Evolutionary conservation across 1,140 invertebrate genomes (phyloP).

Genomic region (Zaprionus ornatus): DNA sequence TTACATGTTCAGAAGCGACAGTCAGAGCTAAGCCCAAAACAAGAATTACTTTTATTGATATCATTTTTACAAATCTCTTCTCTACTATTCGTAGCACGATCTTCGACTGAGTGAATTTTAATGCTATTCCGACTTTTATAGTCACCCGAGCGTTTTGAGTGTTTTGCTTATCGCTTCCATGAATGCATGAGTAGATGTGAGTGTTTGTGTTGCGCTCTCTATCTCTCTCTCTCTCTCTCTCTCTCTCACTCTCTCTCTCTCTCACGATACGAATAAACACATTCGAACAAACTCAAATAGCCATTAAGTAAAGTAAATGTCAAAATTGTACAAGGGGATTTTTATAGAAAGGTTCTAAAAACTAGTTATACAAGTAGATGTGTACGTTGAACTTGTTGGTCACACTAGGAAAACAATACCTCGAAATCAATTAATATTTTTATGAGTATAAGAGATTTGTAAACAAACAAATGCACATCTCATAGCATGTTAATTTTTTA

Average conservation of each 20-base stretch:
- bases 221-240: too few relatives aligned
- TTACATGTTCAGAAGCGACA: neutral
- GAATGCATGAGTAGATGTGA: neutral
- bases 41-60: constrained; percentile 31
- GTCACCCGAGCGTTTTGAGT: neutral
- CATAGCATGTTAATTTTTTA: neutral
- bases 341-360: neutral
- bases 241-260: too few relatives aligned
- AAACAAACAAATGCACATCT: neutral
- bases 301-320: neutral
- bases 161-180: neutral
- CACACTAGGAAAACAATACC: neutral
- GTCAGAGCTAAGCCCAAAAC: constrained; percentile 22
- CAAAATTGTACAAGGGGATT: neutral
- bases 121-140: constrained; percentile 28
- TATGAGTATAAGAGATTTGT: neutral
- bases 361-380: too few relatives aligned
- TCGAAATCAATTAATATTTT: neutral
- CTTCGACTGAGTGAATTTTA: constrained; percentile 12
- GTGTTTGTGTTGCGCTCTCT: neutral
- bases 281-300: neutral
- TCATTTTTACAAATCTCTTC: constrained; percentile 18
- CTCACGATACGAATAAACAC: neutral
- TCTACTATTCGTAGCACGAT: neutral
- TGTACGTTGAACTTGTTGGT: neutral